A percentile compares a stretch with the other conserved stretches of the same genome.
phyloP scores from a whole-genome alignment of 2,113 vertebrate genomes.

The Larimichthys crocea region DNA sequence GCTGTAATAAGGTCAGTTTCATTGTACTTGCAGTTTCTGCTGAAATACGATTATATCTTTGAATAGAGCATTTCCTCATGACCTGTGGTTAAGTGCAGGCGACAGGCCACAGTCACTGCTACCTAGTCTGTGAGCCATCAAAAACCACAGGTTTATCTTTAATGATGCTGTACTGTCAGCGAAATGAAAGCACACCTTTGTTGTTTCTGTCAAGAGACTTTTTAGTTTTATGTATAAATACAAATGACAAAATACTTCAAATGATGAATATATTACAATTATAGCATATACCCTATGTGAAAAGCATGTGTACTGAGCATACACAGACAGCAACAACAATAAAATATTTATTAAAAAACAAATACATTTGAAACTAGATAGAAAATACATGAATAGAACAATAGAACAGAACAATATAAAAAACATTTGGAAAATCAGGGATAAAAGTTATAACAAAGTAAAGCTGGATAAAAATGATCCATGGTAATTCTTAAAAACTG shows the following conservation, averaged over 20 bases:
- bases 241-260: background rate
- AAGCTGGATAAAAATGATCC: background rate
- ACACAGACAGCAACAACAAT: background rate
- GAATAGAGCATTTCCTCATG: conserved; percentile 41
- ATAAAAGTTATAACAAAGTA: no score
- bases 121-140: background rate
- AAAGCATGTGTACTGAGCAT: background rate
- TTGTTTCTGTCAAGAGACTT: background rate
- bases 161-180: conserved; percentile 1
- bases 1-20: background rate
- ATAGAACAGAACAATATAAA: background rate
- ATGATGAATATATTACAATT: background rate
- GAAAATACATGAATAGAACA: background rate
- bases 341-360: background rate
- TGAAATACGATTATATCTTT: conserved; percentile 6
- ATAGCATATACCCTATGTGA: background rate
- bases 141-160: conserved; percentile 34
- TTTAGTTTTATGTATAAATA: background rate
- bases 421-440: background rate
- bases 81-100: conserved; percentile 52
- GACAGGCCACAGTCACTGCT: conserved; percentile 10
- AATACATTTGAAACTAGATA: background rate
- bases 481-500: background rate
- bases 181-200: conserved; percentile 44
- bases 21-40: conserved; percentile 30